Evolutionary conservation across 2,113 vertebrate genomes (phyloP), one percentile per base, ranked within the genome.

Genomic region (Xiphias gladius): DNA sequence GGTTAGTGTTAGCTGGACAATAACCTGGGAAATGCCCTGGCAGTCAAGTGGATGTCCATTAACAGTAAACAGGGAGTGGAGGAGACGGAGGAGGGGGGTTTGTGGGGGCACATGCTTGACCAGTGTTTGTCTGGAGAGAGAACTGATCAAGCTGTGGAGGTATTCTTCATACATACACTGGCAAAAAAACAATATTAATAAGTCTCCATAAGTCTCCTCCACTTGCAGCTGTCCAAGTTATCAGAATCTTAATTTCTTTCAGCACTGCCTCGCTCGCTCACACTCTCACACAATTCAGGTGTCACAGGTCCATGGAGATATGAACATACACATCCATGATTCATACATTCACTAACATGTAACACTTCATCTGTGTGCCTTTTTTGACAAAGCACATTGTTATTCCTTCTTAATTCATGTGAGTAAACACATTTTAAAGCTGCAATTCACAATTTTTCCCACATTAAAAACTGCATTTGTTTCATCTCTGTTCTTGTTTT

Each of bases 81-180:
- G n/a, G 61, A 10, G 7, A 30, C 22, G 26, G 66, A 57, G 14
- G 52, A n/a, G 37, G 50, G 22, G 39, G 26, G 12, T n/a, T n/a
- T n/a, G n/a, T n/a, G 20, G 55, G 78, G 26, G 58, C 71, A 86
- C 81, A 70, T 61, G 73, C 84, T 87, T 74, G 84, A 92, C 91
- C 91, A 88, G 82, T 6, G 17, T 82, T 82, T 76, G 91, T 92
- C 87, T 52, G 82, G 58, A 83, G 75, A 88, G 78, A 90, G 76
- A 85, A 50, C 83, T 80, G 84, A 90, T 89, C 92, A 80, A 89
- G 85, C 84, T 78, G 80, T 88, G 91, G 93, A 94, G 93, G 93
- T 91, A 92, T 91, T 92, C 87, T 90, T 92, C 89, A 93, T 79
- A 91, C 86, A 79, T 57, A 83, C 71, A 58, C 76, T 22, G 64